phyloP scores from a whole-genome alignment of 92 coral and sea anemone species.

The Parazoanthus swiftii region DNA sequence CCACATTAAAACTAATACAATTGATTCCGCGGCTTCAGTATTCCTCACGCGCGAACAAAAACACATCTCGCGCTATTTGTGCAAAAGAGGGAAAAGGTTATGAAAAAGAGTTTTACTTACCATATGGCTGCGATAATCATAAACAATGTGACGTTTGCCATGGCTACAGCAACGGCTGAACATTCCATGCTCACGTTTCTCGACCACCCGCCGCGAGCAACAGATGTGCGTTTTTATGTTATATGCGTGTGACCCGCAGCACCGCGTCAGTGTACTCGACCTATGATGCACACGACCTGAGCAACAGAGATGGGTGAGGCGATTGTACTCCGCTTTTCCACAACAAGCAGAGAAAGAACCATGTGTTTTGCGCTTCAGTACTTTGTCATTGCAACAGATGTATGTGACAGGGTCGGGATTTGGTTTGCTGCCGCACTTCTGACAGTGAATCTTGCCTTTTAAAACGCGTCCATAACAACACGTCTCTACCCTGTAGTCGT shows the following conservation, averaged over 20 bases:
- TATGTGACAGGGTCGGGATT: neutral
- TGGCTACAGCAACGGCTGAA: slow-evolving; percentile 23
- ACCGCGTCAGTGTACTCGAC: neutral
- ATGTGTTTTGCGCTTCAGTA: neutral
- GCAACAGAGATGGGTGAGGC: neutral
- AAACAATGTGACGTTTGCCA: neutral
- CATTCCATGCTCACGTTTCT: slow-evolving; percentile 5
- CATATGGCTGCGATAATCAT: slow-evolving; percentile 16
- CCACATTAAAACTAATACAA: too few species aligned
- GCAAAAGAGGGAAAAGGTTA: too few species aligned
- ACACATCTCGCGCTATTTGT: too few species aligned
- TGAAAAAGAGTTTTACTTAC: neutral
- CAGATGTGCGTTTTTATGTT: slow-evolving; percentile 2
- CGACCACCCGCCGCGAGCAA: neutral
- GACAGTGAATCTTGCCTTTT: neutral
- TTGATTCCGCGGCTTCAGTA: too few species aligned
- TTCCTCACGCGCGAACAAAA: too few species aligned
- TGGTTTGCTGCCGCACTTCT: neutral
- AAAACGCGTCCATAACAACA: slow-evolving; percentile 12
- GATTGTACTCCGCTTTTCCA: neutral
- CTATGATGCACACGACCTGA: neutral
- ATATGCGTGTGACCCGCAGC: neutral
- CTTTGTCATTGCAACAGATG: slow-evolving; percentile 10
- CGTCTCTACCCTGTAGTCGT: neutral
- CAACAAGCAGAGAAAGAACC: neutral